Evolutionary conservation across 2,113 vertebrate genomes (phyloP).

Genomic region (Emydura subglobosa): DNA sequence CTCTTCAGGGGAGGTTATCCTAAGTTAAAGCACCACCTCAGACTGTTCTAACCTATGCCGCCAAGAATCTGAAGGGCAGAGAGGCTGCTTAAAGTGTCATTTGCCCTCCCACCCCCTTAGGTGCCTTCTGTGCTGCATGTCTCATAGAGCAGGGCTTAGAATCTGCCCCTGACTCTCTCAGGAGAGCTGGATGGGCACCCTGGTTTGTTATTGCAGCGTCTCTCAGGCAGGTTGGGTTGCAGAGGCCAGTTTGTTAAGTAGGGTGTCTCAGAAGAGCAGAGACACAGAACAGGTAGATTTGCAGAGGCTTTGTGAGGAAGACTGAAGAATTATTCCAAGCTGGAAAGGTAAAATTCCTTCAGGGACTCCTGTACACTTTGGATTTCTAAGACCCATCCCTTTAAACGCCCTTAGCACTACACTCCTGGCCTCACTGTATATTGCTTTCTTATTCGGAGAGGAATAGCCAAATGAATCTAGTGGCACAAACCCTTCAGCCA

Average conservation of each 20-base stretch:
- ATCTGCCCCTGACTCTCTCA: neutral
- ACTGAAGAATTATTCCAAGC: neutral
- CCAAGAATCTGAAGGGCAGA: neutral
- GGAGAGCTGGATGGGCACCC: neutral
- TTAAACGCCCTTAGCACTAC: neutral
- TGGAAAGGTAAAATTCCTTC: neutral
- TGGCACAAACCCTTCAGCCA: accelerated
- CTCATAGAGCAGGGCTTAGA: neutral
- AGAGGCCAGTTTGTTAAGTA: neutral
- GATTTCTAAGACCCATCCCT: neutral
- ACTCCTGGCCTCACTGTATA: neutral
- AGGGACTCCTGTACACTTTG: neutral
- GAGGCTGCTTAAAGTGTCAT: neutral
- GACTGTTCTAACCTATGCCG: neutral
- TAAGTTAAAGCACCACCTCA: neutral
- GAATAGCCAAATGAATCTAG: neutral
- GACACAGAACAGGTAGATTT: neutral
- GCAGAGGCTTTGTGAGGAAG: neutral
- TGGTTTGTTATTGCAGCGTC: neutral
- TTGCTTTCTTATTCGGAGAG: neutral
- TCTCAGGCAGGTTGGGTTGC: neutral
- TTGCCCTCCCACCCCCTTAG: neutral
- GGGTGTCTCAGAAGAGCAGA: neutral
- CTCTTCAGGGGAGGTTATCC: accelerated
- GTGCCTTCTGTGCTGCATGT: neutral